Percentiles rank a stretch among this genome's conserved stretches.
Evolutionary conservation across 30 jellyfish, hydroid and myxozoan species (phyloP).

Genomic region (Catostylus mosaicus): DNA sequence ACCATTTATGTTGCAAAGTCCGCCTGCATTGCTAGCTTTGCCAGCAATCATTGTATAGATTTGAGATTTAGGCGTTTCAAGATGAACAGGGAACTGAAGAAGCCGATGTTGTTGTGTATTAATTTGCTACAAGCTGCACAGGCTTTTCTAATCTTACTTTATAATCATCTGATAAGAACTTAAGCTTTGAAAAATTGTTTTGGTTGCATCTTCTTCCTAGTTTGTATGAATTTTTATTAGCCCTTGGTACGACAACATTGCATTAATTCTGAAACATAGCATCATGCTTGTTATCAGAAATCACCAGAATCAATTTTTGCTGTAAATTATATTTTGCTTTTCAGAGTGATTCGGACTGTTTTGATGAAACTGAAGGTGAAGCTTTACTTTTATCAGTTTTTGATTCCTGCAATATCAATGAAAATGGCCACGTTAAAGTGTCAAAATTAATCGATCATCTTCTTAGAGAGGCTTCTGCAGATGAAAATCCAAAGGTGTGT

Average conservation of each 20-base stretch:
- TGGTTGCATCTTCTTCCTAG: background rate
- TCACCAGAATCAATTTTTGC: background rate
- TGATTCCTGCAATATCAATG: conserved; percentile 53
- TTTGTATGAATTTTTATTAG: background rate
- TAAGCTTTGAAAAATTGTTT: background rate
- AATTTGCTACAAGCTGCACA: no score
- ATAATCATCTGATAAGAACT: background rate
- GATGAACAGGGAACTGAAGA: no score
- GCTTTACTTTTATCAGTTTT: conserved; percentile 55
- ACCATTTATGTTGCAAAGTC: no score
- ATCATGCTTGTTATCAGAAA: background rate
- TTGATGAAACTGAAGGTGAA: conserved; percentile 56
- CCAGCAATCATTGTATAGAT: no score
- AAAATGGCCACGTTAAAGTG: conserved; percentile 53
- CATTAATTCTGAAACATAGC: background rate
- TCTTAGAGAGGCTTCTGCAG: conserved; percentile 44
- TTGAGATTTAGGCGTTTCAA: no score
- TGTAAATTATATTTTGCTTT: background rate
- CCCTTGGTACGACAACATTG: background rate
- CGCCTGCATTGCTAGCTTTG: no score
- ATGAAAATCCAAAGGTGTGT: conserved; percentile 53
- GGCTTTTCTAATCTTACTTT: no score
- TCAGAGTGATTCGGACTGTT: conserved; percentile 11
- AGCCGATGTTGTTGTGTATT: no score
- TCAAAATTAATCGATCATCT: conserved; percentile 53